Base-by-base conservation (phyloP, 2,888 invertebrate species). In the Macrophya alboannulata region DNA sequence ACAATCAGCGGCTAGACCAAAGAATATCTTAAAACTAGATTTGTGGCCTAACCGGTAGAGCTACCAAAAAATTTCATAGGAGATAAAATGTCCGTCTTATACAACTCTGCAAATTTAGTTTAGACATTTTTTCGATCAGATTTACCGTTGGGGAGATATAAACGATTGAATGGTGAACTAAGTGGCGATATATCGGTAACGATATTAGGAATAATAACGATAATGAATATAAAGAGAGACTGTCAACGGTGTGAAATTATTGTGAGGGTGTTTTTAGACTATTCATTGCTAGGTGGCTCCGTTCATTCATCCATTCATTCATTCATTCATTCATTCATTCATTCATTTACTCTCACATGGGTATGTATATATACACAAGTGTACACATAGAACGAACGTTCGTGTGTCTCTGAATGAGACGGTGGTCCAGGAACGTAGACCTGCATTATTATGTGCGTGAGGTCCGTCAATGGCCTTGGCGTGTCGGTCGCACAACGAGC, bases 401-500 rank as follows among this genome's bases (percentile, higher is more conserved):
- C 88, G 88, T 88, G 88, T 88, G 88, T 86, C 86, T 86, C 87
- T 88, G 89, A 89, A 88, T 89, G 89, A 88, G 88, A 89, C 59
- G 81, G 15, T 59, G 62, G 81, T 59, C 40, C 31, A 51, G 77
- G 37, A 74, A 43, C 72, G 72, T n/a, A 74, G 72, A 74, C 72
- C 72, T 74, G 45, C 72, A 74, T 51, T 9, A 77, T 88, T 87
- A 88, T 88, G 87, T 87, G 86, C 87, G 87, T 87, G 86, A 87
- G 87, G 87, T 86, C 72, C 87, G 87, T 89, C 87, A 87, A 88
- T 87, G 88, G 88, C 87, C 86, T 86, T 85, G 87, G 85, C 87
- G 87, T 88, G 88, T 88, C 88, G 88, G 87, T 89, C 88, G 88
- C 87, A 86, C 87, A 86, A 86, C 86, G 86, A 88, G 87, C 86